Evolutionary conservation across 2,797 vertebrate species (phyloP).

Genomic region (Ateles fusciceps): DNA sequence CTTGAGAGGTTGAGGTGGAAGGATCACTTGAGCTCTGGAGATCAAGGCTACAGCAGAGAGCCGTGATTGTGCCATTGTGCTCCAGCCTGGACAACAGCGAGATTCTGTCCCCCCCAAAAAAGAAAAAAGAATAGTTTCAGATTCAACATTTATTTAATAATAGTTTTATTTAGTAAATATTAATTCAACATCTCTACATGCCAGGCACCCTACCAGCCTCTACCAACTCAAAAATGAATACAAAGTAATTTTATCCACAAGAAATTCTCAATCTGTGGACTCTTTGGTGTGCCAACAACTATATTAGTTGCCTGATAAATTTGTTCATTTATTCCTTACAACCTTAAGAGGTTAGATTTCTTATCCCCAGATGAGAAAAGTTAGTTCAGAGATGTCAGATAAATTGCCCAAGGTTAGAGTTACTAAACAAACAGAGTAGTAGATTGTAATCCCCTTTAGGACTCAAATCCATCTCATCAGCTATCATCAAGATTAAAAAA

Average conservation of each 20-base stretch:
- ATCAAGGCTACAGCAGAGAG: neutral
- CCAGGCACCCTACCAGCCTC: neutral
- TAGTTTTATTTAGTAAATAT: slow-evolving; percentile 36
- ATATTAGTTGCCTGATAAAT: neutral
- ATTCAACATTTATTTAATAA: slow-evolving; percentile 21
- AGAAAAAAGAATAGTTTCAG: slow-evolving; percentile 10
- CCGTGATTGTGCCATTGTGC: neutral
- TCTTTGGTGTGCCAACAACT: neutral
- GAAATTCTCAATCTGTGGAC: neutral
- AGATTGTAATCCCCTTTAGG: neutral
- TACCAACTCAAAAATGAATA: neutral
- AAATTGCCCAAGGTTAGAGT: neutral
- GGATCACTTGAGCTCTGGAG: neutral
- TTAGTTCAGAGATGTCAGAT: neutral
- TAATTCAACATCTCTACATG: neutral
- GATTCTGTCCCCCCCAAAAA: neutral
- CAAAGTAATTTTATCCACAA: neutral
- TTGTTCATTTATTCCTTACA: neutral
- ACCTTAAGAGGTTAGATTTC: neutral
- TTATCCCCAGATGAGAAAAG: neutral
- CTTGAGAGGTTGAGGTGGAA: neutral
- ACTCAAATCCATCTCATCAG: neutral
- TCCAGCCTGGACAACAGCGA: neutral
- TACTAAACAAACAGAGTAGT: neutral
- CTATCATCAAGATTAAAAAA: neutral